phyloP scores from a whole-genome alignment of 2,888 invertebrate species.

The Tetheella fluctuosa region DNA sequence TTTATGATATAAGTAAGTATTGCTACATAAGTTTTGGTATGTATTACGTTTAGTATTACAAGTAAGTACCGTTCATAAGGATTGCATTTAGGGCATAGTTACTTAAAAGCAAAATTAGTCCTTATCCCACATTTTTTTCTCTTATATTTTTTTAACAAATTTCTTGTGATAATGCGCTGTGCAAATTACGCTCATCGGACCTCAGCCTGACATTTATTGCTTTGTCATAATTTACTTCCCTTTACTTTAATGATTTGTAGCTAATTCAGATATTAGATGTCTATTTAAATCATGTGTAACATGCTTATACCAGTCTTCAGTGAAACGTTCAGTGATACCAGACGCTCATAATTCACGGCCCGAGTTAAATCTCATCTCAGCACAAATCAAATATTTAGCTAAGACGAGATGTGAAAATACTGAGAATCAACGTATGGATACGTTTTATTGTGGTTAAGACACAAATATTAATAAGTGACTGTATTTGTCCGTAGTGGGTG shows the following conservation, averaged over 20 bases:
- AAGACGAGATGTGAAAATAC: slow-evolving; percentile 33
- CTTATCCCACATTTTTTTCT: no score
- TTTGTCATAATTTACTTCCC: no score
- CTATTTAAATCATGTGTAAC: not conserved
- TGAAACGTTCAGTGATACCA: slow-evolving; percentile 34
- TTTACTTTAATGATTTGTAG: not conserved
- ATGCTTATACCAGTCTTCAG: not conserved
- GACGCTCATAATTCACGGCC: slow-evolving; percentile 62
- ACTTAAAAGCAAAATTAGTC: no score
- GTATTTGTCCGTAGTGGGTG: not conserved
- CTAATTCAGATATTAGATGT: not conserved
- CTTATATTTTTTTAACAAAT: no score
- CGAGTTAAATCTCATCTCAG: slow-evolving; percentile 70
- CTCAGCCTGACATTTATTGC: no score
- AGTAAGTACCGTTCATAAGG: no score
- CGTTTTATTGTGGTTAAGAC: not conserved
- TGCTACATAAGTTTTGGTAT: no score
- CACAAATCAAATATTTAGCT: slow-evolving; percentile 76
- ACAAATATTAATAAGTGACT: not conserved
- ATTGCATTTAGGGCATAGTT: no score
- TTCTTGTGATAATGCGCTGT: no score
- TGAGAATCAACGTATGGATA: not conserved
- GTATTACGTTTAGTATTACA: no score
- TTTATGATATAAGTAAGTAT: no score
- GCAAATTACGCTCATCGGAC: no score